Base-by-base conservation (phyloP, 2,797 vertebrate genomes). In the Gila robusta region DNA sequence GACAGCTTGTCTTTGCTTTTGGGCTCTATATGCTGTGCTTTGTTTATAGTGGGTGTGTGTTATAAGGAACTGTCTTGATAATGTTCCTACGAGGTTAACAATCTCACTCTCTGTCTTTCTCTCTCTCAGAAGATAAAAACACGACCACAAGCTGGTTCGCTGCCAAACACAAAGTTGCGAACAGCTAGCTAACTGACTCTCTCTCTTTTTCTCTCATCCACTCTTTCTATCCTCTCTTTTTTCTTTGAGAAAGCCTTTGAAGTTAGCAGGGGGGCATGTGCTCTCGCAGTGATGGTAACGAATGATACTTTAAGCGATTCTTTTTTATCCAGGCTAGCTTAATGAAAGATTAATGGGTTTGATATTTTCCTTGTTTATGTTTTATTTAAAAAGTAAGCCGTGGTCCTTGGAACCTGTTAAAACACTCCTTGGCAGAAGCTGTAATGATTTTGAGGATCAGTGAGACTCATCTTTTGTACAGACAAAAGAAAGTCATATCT, bases 341-440 rank as follows among this genome's bases (percentile, higher is more conserved):
- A 98, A 98, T 99, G 97, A 98, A 99, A 99, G 97, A 98, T 99
- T 99, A 98, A 99, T 98, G 96, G 96, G 96, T 97, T 97, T 96
- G 95, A 96, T 98, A 97, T 97, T 98, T 97, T 97, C 90, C 97
- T 97, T 97, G 96, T 98, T 97, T 97, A 97, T 98, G 95, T 96
- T 95, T 96, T 95, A 95, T 96, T 96, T 93, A 94, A 94, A 96
- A 95, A 94, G 94, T 92, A 94, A 95, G 94, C 93, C 81, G 56
- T 72, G 91, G 92, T 95, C 91, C 94, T 94, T 96, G 94, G 94
- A 96, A 96, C 95, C 95, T 94, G 95, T 95, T 96, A 94, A 94
- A 94, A 94, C 93, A 92, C 92, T 93, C 91, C 93, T 93, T 88
- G 85, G 87, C 83, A 83, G 74, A 74, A 81, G 82, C 91, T 82